phyloP scores from a whole-genome alignment of 2,888 invertebrate genomes.

The Cacoxenus indagator region DNA sequence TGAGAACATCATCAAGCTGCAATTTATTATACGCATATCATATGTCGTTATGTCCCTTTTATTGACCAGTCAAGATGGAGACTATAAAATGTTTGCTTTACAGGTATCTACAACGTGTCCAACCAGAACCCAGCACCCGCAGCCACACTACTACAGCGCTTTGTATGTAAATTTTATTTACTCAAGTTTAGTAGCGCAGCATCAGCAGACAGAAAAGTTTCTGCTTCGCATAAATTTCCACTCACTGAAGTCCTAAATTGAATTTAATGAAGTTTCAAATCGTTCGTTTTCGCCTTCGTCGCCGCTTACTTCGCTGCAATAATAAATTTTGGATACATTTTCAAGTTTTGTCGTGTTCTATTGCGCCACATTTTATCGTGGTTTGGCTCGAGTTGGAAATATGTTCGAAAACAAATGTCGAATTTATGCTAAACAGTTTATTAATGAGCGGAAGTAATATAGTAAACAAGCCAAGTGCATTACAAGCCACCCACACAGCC shows the following conservation, averaged over 20 bases:
- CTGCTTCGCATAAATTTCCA: constrained; percentile 1
- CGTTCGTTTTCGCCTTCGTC: neutral
- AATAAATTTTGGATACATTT: constrained; percentile 7
- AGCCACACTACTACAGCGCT: neutral
- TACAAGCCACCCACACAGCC: neutral
- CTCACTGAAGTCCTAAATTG: neutral
- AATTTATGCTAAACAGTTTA: constrained; percentile 10
- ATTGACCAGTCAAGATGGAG: neutral
- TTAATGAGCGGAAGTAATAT: constrained; percentile 3
- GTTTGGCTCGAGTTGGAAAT: neutral
- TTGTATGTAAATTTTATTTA: constrained; percentile 8
- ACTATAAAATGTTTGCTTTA: neutral
- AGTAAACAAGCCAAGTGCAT: neutral
- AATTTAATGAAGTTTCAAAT: constrained; percentile 9
- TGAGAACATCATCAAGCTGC: constrained; percentile 3
- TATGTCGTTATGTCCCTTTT: constrained; percentile 7
- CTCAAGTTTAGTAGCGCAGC: neutral
- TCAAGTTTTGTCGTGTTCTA: neutral
- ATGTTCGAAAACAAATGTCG: constrained; percentile 3
- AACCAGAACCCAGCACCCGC: neutral
- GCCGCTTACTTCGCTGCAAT: neutral
- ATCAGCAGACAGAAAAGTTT: neutral
- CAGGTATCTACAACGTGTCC: neutral
- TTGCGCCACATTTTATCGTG: neutral
- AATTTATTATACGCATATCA: constrained; percentile 17